Evolutionary conservation across 1,140 invertebrate genomes (phyloP).

Genomic region (Musca domestica): DNA sequence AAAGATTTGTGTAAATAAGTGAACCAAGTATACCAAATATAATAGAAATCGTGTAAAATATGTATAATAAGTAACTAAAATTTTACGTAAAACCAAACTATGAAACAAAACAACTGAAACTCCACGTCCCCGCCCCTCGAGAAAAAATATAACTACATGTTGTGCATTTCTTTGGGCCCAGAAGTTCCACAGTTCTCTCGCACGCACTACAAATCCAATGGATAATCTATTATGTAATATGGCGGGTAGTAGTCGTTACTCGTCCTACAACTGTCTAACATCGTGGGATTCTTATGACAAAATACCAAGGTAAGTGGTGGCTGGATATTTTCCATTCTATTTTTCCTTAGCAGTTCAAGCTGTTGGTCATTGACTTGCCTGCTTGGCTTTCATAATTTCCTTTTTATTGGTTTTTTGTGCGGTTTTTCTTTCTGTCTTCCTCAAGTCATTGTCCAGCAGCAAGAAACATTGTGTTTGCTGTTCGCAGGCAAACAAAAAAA

Average conservation of each 20-base stretch:
- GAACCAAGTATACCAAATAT: no score
- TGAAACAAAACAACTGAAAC: neutral
- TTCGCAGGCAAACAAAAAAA: neutral
- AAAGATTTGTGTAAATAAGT: no score
- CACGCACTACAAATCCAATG: conserved; percentile 42
- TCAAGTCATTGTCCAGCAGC: neutral
- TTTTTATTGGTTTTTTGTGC: neutral
- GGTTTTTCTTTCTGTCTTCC: neutral
- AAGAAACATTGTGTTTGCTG: neutral
- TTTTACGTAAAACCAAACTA: neutral
- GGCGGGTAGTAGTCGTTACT: conserved; percentile 74
- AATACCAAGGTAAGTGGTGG: conserved; percentile 72
- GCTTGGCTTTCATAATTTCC: neutral
- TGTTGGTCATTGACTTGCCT: no score
- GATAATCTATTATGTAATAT: conserved; percentile 59
- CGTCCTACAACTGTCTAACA: conserved; percentile 82
- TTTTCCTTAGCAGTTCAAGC: no score
- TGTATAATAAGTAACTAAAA: neutral
- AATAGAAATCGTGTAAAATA: no score
- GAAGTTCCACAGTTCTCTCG: neutral
- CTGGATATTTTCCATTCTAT: neutral
- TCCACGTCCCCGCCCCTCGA: no score
- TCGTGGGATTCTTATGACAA: conserved; percentile 86
- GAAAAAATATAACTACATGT: no score
- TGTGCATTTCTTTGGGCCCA: no score